phyloP scores from a whole-genome alignment of 2,113 vertebrate species.

The Melanotaenia duboulayi region DNA sequence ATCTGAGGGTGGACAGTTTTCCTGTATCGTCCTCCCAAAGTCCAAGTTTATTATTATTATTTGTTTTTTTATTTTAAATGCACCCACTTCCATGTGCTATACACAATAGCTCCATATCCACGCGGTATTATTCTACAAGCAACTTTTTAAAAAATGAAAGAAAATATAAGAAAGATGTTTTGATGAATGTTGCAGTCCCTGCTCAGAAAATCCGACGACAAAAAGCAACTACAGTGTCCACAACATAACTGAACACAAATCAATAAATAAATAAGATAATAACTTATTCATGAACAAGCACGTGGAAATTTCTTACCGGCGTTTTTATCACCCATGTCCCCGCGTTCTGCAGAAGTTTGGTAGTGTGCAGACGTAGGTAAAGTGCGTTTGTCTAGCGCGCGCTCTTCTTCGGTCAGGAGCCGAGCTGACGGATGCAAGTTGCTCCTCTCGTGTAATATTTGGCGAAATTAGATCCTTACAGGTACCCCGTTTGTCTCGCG shows the following conservation, averaged over 20 bases:
- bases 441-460: conserved; percentile 27
- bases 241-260: neutral
- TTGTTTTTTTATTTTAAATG: neutral
- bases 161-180: neutral
- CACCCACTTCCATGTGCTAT: no score
- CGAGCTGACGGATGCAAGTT: conserved; percentile 23
- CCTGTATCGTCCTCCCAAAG: neutral
- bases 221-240: neutral
- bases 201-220: neutral
- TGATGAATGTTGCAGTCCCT: conserved; percentile 10
- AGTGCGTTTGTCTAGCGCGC: conserved; percentile 21
- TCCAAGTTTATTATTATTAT: neutral
- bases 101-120: no score
- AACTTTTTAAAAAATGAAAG: neutral
- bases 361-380: conserved; percentile 18
- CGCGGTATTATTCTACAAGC: neutral
- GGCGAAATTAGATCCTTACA: conserved; percentile 21
- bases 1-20: conserved; percentile 8
- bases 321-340: conserved; percentile 80
- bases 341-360: conserved; percentile 57
- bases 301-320: conserved; percentile 72
- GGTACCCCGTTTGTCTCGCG: neutral
- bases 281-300: conserved; percentile 19
- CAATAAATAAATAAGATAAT: neutral
- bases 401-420: conserved; percentile 38